These are phyloP conservation scores for Rhinolophus sinicus DNA, from an alignment of 2,113 vertebrate species.

Conservation along the genomic window DNA sequence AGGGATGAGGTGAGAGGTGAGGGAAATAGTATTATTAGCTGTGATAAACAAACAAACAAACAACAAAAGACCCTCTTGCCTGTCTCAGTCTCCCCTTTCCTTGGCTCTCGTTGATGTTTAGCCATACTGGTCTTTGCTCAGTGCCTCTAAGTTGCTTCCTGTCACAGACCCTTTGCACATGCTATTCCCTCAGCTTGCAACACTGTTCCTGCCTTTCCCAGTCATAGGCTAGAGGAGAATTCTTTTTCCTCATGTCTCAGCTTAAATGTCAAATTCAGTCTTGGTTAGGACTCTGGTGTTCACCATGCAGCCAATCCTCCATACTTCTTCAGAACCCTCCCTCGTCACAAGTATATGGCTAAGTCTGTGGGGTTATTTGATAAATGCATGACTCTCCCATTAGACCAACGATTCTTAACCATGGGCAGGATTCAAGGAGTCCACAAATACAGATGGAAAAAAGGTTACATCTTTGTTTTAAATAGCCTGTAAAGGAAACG, in stretches of 20 bases:
- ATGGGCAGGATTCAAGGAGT: background rate
- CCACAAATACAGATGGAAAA: background rate
- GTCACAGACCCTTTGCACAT: background rate
- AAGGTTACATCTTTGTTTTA: background rate
- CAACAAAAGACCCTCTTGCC: background rate
- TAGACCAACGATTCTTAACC: background rate
- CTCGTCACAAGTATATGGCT: background rate
- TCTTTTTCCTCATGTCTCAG: background rate
- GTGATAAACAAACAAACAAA: background rate
- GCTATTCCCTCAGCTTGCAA: background rate
- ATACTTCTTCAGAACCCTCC: background rate
- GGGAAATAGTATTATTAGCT: background rate
- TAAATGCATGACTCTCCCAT: background rate
- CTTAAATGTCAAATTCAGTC: background rate
- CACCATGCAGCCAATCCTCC: background rate
- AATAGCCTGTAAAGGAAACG: background rate
- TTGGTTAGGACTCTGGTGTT: background rate
- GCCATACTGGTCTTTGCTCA: background rate
- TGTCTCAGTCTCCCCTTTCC: background rate
- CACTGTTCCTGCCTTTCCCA: background rate
- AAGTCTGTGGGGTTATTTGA: background rate
- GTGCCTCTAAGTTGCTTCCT: background rate
- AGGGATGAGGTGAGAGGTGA: background rate
- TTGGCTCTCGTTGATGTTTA: background rate
- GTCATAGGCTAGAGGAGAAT: rapidly evolving